phyloP scores from a whole-genome alignment of 2,797 vertebrate species.

The Gambelia wislizenii region DNA sequence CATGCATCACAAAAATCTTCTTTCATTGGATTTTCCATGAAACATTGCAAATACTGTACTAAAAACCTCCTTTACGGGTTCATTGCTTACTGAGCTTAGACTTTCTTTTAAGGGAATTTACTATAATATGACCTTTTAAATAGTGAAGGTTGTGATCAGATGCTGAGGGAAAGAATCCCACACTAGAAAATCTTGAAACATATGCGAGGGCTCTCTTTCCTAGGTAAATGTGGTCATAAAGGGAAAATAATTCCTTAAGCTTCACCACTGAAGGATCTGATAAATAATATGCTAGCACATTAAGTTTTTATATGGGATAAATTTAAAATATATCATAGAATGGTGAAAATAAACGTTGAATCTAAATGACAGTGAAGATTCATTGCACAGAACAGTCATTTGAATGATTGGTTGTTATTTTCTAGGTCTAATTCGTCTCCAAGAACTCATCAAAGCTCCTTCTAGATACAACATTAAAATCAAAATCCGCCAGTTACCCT shows the following conservation, averaged over 20 bases:
- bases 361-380: slow-evolving; percentile 49
- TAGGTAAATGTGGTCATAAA: slow-evolving; percentile 24
- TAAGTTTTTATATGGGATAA: slow-evolving; percentile 23
- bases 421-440: slow-evolving; percentile 94
- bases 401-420: slow-evolving; percentile 62
- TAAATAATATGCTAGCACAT: slow-evolving; percentile 48
- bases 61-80: not conserved
- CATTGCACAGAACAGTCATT: slow-evolving; percentile 25
- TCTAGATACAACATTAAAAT: slow-evolving; percentile 98
- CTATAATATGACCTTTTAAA: slow-evolving; percentile 8
- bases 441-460: slow-evolving; percentile 99
- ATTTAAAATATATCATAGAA: slow-evolving; percentile 30
- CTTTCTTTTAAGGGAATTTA: not conserved
- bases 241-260: slow-evolving; percentile 27
- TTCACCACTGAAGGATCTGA: slow-evolving; percentile 19
- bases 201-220: slow-evolving; percentile 24
- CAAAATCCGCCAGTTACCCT: slow-evolving; percentile 96
- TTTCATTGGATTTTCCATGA: slow-evolving; percentile 12
- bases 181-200: slow-evolving; percentile 35
- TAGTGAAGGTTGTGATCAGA: not conserved
- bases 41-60: no score
- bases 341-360: slow-evolving; percentile 27
- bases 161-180: slow-evolving; percentile 3
- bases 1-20: not conserved
- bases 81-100: not conserved